These are phyloP conservation scores for Anthrax anthrax DNA, from an alignment of 2,888 invertebrate genomes.

Conservation along the genomic window DNA sequence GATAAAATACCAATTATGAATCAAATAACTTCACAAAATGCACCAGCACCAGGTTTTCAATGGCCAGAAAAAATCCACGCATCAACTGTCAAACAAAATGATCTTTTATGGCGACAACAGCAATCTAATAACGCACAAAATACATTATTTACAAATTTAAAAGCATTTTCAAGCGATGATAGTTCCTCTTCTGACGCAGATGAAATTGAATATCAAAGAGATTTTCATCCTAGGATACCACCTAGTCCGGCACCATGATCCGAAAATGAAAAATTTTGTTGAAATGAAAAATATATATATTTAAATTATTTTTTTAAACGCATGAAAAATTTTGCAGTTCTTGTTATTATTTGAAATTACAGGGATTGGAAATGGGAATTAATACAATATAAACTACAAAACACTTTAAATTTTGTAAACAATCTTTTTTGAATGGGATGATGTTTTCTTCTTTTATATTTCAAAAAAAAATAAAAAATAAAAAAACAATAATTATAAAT, in stretches of 20 bases:
- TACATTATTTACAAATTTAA: constrained; percentile 12
- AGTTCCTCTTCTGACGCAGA: constrained; percentile 33
- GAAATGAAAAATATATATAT: too few species aligned
- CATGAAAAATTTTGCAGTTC: too few species aligned
- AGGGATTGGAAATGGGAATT: too few species aligned
- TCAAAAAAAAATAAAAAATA: too few species aligned
- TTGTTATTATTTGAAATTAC: too few species aligned
- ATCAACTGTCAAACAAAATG: constrained; percentile 33
- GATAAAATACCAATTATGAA: not conserved
- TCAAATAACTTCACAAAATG: not conserved
- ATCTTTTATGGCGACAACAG: constrained; percentile 29
- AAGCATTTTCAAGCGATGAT: constrained; percentile 27
- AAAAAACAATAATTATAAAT: too few species aligned
- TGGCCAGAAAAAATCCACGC: constrained; percentile 37
- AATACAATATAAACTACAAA: too few species aligned
- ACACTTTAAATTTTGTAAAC: too few species aligned
- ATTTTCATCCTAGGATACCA: constrained; percentile 31
- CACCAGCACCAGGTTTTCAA: constrained; percentile 24
- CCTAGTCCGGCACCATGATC: constrained; percentile 38
- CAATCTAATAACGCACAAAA: constrained; percentile 14
- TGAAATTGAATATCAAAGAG: constrained; percentile 25
- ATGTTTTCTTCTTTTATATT: too few species aligned
- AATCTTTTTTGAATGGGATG: too few species aligned
- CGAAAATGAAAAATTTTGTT: constrained; percentile 16
- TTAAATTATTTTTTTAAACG: too few species aligned